Base-by-base conservation (phyloP, 2,888 invertebrate species). In the Melieria crassipennis region DNA sequence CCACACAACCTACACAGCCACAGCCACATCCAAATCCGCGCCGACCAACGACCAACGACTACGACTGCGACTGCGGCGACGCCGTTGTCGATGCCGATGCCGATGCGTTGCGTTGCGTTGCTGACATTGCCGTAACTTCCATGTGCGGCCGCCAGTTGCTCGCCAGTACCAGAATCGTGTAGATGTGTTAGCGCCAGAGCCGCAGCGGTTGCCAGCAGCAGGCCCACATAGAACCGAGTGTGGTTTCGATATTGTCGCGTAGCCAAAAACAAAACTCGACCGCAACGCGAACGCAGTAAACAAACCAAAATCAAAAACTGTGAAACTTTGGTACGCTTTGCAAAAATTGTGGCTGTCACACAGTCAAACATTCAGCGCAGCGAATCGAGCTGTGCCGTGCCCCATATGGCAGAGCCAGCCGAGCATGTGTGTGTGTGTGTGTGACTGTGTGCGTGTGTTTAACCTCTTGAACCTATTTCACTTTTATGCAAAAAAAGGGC, bases 121-220 rank as follows among this genome's bases (percentile, higher is more conserved):
- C 30, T 30, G 30, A 30, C 30, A 30, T 30, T 30, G 30, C 30
- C 30, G 30, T 30, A 67, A 60, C 50, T 67, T 50, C 50, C 45
- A 7, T 60, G 43, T 55, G 61, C 56, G 52, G 42, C 68, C 62
- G 62, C 48, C 72, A 75, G 75, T 75, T 71, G 63, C 67, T 71
- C 69, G 68, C 56, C 75, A 73, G 73, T 69, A 48, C n/a, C 65
- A 69, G 75, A 61, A 62, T 69, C 61, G 73, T 65, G n/a, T 65
- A 60, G 73, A 69, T 71, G 75, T 73, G 47, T 42, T 47, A 57
- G 5, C 52, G 30, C 30, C 30, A 30, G 30, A 30, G 30, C 30
- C 30, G 30, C 30, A 30, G 30, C 30, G 30, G 30, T 30, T 30
- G 30, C 30, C 30, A 30, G 30, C 30, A 30, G 30, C 30, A 30